Evolutionary conservation across 2,888 invertebrate genomes (phyloP), one percentile per base, ranked within the genome.

Genomic region (Germaria angustata): DNA sequence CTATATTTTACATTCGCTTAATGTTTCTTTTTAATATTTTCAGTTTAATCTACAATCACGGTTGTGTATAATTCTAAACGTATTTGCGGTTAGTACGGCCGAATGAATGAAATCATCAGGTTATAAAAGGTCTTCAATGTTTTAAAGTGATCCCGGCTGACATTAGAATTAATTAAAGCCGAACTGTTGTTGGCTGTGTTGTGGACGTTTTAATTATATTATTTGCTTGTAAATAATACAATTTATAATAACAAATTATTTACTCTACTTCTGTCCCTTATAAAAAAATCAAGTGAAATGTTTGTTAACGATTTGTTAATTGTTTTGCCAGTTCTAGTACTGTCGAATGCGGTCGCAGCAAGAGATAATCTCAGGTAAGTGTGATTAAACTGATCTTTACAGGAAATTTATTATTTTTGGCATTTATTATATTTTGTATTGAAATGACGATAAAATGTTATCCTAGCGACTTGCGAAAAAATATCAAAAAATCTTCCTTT

Each of bases 51-150:
- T 66, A 28, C 44, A 76, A 46, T 57, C 65, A 39, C 75, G 17
- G 46, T 9, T 73, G 61, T 20, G 51, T 5, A 7, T 76, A 6
- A 22, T 46, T 55, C 34, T 46, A 24, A 49, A 17, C 46, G 46
- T 17, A 28, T 6, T 13, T 72, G 20, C 53, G 34, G 22, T 46
- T 11, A 17, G 20, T 32, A 20, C 51, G 20, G n/a, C 15, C 34
- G 15, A 34, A 20, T n/a, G 36, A 49, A 55, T 77, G 59, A 76
- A 39, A 61, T 69, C 75, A 76, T 66, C 77, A 61, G 44, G 49
- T 61, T 59, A 68, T 66, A 36, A 46, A 66, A 59, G 32, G 22
- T 51, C 17, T 57, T 13, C 68, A 68, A 32, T 61, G 44, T 61
- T 77, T 15, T 61, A 22, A 32, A 61, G 41, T 68, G 68, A 51